phyloP scores from a whole-genome alignment of 2,797 vertebrate species.

The Sphaeramia orbicularis region DNA sequence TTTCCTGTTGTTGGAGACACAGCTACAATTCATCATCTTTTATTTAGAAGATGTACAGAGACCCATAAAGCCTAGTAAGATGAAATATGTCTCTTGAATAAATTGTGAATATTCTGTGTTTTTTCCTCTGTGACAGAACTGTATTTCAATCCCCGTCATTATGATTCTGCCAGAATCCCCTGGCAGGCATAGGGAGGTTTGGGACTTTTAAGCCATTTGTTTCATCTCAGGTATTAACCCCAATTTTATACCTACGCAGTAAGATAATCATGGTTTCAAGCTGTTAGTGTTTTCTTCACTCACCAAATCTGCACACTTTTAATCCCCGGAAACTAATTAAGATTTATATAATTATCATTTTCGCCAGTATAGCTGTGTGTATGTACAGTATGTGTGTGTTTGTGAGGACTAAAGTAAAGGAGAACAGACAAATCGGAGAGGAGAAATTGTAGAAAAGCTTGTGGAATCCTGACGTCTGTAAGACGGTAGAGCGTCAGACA shows the following conservation, averaged over 20 bases:
- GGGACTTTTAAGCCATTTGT: constrained; percentile 85
- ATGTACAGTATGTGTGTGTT: constrained; percentile 35
- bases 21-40: constrained; percentile 71
- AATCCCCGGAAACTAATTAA: constrained; percentile 88
- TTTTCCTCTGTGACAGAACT: constrained; percentile 67
- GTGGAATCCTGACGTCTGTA: constrained; percentile 40
- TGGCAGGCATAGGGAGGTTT: constrained; percentile 76
- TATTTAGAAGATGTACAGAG: constrained; percentile 72
- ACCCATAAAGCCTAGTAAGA: constrained; percentile 64
- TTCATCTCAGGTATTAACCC: constrained; percentile 87
- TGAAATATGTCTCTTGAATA: constrained; percentile 75
- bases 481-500: constrained; percentile 60
- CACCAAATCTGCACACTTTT: constrained; percentile 82
- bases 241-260: constrained; percentile 84
- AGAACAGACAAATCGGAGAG: constrained; percentile 23
- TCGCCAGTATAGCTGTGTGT: constrained; percentile 68
- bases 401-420: constrained; percentile 3
- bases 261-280: constrained; percentile 83
- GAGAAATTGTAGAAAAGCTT: constrained; percentile 48
- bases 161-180: constrained; percentile 77
- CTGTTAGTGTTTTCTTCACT: constrained; percentile 79
- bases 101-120: constrained; percentile 71
- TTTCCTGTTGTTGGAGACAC: constrained; percentile 58
- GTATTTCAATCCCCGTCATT: constrained; percentile 74
- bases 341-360: constrained; percentile 85